Evolutionary conservation across 2,113 vertebrate genomes (phyloP).

Genomic region (Acrocephalus arundinaceus): DNA sequence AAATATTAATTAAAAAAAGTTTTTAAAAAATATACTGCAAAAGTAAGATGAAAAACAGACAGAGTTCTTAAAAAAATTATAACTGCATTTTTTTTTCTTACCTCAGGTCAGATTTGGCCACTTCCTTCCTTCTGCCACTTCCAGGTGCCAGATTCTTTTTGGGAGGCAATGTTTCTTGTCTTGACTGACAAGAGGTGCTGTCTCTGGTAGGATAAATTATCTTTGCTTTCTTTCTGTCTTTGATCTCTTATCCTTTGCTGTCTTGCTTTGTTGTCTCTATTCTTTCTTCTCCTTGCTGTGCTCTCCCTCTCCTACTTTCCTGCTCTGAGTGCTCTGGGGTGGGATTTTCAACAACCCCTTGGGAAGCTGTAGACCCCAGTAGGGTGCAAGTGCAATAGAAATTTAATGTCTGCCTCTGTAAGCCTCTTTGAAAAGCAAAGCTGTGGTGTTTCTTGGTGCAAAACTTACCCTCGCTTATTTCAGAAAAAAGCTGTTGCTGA

Average conservation of each 20-base stretch:
- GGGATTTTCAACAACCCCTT: not conserved
- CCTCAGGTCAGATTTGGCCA: conserved; percentile 58
- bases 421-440: not conserved
- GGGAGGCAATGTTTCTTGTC: conserved; percentile 67
- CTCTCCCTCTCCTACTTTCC: not conserved
- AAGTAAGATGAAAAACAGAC: not conserved
- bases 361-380: not conserved
- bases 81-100: conserved; percentile 6
- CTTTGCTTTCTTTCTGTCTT: conserved; percentile 31
- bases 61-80: not conserved
- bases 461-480: fast-evolving
- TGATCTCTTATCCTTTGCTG: not conserved
- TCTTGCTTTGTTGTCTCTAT: not conserved
- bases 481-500: not conserved
- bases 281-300: not conserved
- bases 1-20: not conserved
- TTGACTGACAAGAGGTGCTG: conserved; percentile 68
- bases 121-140: conserved; percentile 48
- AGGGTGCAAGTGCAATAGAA: not conserved
- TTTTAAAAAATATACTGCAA: not conserved
- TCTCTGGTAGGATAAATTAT: conserved; percentile 59
- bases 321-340: not conserved
- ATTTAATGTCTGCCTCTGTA: not conserved
- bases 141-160: conserved; percentile 57
- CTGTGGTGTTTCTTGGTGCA: not conserved